A percentile compares a stretch with the other conserved stretches of the same genome.
Conservation (phyloP, 2,113 vertebrate species). For the Hydrochoerus hydrochaeris region DNA sequence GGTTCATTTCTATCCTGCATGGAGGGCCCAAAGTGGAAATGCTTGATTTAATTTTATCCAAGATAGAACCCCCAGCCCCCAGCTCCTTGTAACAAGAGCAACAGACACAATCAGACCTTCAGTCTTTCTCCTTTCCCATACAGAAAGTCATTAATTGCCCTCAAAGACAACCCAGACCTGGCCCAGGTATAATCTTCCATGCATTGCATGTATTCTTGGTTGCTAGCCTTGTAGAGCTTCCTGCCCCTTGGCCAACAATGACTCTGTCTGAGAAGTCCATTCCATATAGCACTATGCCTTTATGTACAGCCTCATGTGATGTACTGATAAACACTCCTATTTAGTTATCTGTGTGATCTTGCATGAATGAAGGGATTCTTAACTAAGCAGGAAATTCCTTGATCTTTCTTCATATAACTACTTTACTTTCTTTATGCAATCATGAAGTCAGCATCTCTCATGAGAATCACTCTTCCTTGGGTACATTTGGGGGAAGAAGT, state of each 20-base stretch:
- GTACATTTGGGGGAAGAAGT: not conserved
- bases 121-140: not conserved
- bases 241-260: not conserved
- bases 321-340: not conserved
- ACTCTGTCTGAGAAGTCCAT: not conserved
- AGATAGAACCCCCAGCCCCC: not conserved
- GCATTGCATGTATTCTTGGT: not conserved
- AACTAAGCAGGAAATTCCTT: not conserved
- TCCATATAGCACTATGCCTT: not conserved
- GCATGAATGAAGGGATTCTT: not conserved
- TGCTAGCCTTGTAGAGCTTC: not conserved
- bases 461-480: not conserved
- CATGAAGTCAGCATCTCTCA: not conserved
- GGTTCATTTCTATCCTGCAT: not conserved
- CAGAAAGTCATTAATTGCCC: not conserved
- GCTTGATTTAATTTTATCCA: constrained; percentile 61
- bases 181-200: rapidly evolving
- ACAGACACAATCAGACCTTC: not conserved
- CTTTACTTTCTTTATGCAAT: not conserved
- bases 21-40: not conserved
- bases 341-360: not conserved
- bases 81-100: not conserved
- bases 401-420: not conserved
- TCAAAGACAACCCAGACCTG: not conserved
- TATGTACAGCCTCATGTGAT: no score